phyloP scores from a whole-genome alignment of 2,113 vertebrate genomes.

The Aptenodytes forsteri region DNA sequence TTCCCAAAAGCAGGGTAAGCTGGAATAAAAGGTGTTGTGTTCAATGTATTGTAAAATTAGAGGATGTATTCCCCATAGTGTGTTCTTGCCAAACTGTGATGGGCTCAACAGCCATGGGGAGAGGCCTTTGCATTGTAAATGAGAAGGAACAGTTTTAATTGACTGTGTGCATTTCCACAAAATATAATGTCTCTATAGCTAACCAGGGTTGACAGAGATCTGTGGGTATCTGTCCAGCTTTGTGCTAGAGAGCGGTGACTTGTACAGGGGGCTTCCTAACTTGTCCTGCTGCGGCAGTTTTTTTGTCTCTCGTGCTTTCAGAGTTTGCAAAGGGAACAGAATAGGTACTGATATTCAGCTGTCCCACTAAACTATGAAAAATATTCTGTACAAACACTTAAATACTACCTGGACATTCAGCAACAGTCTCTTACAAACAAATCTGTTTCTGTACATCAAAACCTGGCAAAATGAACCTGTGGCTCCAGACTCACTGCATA shows the following conservation, averaged over 20 bases:
- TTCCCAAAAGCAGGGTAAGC: not conserved
- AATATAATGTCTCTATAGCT: not conserved
- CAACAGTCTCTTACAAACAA: not conserved
- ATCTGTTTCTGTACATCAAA: not conserved
- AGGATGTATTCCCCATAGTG: not conserved
- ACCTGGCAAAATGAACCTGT: not conserved
- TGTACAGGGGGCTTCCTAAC: not conserved
- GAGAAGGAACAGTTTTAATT: not conserved
- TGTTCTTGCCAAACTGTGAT: not conserved
- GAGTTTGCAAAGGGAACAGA: not conserved
- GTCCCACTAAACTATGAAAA: not conserved
- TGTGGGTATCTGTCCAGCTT: not conserved
- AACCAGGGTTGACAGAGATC: not conserved
- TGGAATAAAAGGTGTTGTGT: not conserved
- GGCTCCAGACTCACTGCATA: not conserved
- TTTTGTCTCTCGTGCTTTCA: not conserved
- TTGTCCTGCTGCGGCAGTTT: not conserved
- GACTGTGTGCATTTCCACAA: not conserved
- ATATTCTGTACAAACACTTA: not conserved
- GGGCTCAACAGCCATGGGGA: not conserved
- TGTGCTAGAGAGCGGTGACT: not conserved
- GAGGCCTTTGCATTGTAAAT: not conserved
- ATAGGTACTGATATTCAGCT: not conserved
- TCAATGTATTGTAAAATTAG: slow-evolving; percentile 20
- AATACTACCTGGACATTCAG: not conserved